Conservation (phyloP, 2,113 vertebrate species). For the Phylloscopus trochilus region DNA sequence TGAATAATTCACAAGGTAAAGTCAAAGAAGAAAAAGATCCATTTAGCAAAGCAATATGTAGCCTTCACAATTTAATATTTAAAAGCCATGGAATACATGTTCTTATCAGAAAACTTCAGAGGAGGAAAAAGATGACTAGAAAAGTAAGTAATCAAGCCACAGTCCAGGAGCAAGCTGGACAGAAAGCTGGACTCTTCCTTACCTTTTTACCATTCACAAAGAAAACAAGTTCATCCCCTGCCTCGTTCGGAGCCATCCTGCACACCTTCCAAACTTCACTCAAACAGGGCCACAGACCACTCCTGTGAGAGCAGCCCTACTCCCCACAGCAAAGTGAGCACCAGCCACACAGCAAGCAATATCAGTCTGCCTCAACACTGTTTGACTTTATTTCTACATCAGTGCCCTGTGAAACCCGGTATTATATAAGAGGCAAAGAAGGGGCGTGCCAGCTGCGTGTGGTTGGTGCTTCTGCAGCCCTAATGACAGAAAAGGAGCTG, state of each 20-base stretch:
- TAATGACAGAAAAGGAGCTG: slow-evolving; percentile 38
- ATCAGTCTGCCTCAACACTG: not conserved
- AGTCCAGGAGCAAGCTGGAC: not conserved
- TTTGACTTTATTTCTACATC: slow-evolving; percentile 5
- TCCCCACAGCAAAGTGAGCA: not conserved
- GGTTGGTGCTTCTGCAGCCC: slow-evolving; percentile 40
- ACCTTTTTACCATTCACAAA: slow-evolving; percentile 97
- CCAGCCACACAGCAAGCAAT: not conserved
- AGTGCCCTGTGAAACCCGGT: not conserved
- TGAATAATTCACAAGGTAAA: not conserved
- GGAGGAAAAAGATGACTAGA: not conserved
- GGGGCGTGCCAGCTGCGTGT: slow-evolving; percentile 47
- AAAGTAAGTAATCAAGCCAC: not conserved
- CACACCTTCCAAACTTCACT: not conserved
- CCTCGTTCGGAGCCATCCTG: slow-evolving; percentile 15
- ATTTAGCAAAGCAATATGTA: not conserved
- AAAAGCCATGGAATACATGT: not conserved
- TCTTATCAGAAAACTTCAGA: not conserved
- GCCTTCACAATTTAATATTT: not conserved
- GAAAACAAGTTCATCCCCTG: slow-evolving; percentile 82
- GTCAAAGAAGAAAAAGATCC: not conserved
- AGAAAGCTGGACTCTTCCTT: slow-evolving; percentile 37
- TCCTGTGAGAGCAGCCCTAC: not conserved
- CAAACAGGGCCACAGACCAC: not conserved
- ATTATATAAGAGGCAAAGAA: slow-evolving; percentile 44